phyloP scores from a whole-genome alignment of 2,888 invertebrate species.

The Erpobdella octoculata region DNA sequence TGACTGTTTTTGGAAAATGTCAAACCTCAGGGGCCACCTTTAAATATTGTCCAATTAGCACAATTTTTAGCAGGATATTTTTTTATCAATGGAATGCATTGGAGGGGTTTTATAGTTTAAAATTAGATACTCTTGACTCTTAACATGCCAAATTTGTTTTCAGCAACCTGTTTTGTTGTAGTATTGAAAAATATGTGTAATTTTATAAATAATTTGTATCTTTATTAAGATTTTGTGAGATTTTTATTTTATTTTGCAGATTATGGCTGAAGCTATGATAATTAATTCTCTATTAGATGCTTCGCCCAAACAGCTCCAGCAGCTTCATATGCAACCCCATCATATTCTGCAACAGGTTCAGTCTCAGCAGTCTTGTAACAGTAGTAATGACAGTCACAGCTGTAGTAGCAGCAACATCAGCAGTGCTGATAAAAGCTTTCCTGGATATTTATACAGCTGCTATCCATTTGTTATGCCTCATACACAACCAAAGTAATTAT shows the following conservation, averaged over 20 bases:
- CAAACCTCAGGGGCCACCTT: too few species aligned
- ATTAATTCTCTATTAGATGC: background rate
- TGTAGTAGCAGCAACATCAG: background rate
- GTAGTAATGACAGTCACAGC: background rate
- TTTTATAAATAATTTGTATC: background rate
- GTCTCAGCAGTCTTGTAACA: background rate
- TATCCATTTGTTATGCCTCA: conserved; percentile 8
- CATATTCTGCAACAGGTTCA: background rate
- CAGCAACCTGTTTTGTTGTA: background rate
- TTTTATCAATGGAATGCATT: too few species aligned
- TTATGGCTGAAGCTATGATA: conserved; percentile 6
- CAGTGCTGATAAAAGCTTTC: background rate
- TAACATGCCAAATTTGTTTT: background rate
- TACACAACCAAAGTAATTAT: background rate
- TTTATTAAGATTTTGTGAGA: background rate
- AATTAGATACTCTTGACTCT: too few species aligned
- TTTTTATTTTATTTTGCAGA: background rate
- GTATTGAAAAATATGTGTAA: background rate
- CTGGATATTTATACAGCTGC: conserved; percentile 13
- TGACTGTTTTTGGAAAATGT: too few species aligned
- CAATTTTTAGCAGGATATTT: too few species aligned
- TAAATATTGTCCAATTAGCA: too few species aligned
- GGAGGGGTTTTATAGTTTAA: too few species aligned
- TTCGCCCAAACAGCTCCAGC: background rate
- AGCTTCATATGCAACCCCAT: background rate